A percentile compares a stretch with the other conserved stretches of the same genome.
These are phyloP conservation scores for Euura lappo DNA, from an alignment of 1,140 invertebrate species.

Conservation along the genomic window DNA sequence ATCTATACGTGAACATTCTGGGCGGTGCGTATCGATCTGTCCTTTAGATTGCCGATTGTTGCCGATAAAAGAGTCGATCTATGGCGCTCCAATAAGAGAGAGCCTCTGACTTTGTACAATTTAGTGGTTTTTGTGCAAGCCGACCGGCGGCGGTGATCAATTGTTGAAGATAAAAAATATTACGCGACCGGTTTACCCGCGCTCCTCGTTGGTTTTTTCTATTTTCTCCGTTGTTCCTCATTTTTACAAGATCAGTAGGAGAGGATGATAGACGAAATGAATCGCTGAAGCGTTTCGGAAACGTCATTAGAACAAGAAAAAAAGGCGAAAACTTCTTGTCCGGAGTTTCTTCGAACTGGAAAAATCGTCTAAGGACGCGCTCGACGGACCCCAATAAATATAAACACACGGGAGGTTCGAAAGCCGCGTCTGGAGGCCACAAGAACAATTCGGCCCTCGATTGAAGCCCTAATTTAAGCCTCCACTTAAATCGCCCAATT, in stretches of 20 bases:
- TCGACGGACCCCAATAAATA: constrained; percentile 57
- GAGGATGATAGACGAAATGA: background rate
- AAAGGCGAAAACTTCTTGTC: constrained; percentile 26
- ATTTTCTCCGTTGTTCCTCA: no score
- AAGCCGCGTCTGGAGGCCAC: constrained; percentile 21
- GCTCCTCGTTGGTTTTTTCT: no score
- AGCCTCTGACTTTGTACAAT: background rate
- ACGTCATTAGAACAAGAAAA: constrained; percentile 44
- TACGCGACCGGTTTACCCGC: no score
- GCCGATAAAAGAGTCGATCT: background rate
- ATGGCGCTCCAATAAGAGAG: background rate
- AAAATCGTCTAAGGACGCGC: constrained; percentile 23
- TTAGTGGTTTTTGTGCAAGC: background rate
- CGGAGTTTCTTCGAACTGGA: constrained; percentile 45
- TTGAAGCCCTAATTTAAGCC: constrained; percentile 37
- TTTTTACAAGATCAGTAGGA: no score
- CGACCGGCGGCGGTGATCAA: background rate
- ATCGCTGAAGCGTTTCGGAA: constrained; percentile 30
- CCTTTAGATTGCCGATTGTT: constrained; percentile 7
- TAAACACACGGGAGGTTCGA: constrained; percentile 55
- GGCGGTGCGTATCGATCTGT: background rate
- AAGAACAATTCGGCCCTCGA: constrained; percentile 55
- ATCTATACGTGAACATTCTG: background rate
- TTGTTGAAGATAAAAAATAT: background rate
- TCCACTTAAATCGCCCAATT: constrained; percentile 36